Conservation (phyloP, 2,113 vertebrate genomes). For the Sisor rabdophorus region DNA sequence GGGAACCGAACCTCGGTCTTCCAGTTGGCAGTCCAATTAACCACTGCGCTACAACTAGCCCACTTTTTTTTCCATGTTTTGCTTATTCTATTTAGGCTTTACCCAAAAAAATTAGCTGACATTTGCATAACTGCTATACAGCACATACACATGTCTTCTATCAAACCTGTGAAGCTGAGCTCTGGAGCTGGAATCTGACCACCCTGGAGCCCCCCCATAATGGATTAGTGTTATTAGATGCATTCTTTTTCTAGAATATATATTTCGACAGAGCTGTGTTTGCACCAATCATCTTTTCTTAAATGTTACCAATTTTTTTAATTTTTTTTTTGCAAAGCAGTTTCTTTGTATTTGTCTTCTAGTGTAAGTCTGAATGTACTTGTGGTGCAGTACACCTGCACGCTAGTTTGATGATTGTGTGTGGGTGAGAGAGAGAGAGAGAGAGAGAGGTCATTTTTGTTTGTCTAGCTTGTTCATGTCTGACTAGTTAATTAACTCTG, state of each 20-base stretch:
- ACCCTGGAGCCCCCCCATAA: background rate
- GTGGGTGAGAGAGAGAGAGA: background rate
- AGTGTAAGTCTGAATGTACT: conserved; percentile 2
- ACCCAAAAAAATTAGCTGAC: background rate
- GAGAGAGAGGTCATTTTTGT: background rate
- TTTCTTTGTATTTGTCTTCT: background rate
- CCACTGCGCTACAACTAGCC: too few relatives aligned
- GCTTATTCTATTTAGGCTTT: too few relatives aligned
- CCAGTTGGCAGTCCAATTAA: too few relatives aligned
- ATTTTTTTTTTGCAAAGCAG: background rate
- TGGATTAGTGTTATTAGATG: background rate
- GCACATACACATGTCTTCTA: background rate
- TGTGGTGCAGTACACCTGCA: conserved; percentile 4
- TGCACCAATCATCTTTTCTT: background rate
- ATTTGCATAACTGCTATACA: background rate
- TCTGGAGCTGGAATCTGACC: background rate
- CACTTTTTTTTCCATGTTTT: too few relatives aligned
- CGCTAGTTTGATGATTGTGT: background rate
- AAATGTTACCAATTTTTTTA: too few relatives aligned
- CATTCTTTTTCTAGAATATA: background rate
- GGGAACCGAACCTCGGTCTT: too few relatives aligned
- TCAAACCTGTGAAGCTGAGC: background rate
- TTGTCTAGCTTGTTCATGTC: background rate
- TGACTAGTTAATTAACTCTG: background rate
- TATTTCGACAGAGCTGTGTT: background rate